Percentiles rank a stretch among this genome's conserved stretches.
These are phyloP conservation scores for Macrophya annulata DNA, from an alignment of 2,888 invertebrate genomes.

Conservation along the genomic window DNA sequence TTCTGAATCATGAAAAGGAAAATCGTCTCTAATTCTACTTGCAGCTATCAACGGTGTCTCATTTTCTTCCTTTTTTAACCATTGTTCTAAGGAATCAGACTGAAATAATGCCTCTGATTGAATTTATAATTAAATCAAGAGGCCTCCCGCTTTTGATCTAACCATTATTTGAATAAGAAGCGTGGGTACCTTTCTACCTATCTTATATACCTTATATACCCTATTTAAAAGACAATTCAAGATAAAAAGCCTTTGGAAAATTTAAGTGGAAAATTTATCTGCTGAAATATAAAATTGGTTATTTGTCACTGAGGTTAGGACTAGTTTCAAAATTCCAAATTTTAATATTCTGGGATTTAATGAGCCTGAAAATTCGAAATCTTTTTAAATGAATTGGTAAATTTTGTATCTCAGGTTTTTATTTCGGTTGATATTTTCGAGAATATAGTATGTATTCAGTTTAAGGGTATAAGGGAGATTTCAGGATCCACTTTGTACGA, in stretches of 20 bases:
- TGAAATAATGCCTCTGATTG: slow-evolving; percentile 48
- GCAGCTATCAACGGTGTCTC: background rate
- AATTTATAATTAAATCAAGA: slow-evolving; percentile 49
- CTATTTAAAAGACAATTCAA: slow-evolving; percentile 40
- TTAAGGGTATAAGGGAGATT: background rate
- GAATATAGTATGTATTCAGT: background rate
- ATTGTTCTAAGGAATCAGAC: slow-evolving; percentile 34
- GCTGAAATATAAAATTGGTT: background rate
- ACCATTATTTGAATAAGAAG: slow-evolving; percentile 20
- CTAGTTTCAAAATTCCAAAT: too few species aligned
- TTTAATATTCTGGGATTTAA: too few species aligned
- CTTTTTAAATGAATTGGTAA: too few species aligned
- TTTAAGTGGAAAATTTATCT: background rate
- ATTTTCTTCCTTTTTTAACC: background rate
- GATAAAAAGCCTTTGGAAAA: slow-evolving; percentile 25
- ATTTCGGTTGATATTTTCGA: too few species aligned
- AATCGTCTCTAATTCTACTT: slow-evolving; percentile 1
- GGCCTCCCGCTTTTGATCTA: slow-evolving; percentile 34
- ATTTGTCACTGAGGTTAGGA: background rate
- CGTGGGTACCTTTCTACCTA: background rate
- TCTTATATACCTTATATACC: too few species aligned
- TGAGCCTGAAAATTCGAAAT: too few species aligned
- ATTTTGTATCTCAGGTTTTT: too few species aligned
- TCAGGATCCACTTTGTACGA: slow-evolving; percentile 17
- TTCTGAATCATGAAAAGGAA: background rate